A percentile compares a stretch with the other conserved stretches of the same genome.
phyloP scores from a whole-genome alignment of 2,113 vertebrate species.

The Vulpes vulpes region DNA sequence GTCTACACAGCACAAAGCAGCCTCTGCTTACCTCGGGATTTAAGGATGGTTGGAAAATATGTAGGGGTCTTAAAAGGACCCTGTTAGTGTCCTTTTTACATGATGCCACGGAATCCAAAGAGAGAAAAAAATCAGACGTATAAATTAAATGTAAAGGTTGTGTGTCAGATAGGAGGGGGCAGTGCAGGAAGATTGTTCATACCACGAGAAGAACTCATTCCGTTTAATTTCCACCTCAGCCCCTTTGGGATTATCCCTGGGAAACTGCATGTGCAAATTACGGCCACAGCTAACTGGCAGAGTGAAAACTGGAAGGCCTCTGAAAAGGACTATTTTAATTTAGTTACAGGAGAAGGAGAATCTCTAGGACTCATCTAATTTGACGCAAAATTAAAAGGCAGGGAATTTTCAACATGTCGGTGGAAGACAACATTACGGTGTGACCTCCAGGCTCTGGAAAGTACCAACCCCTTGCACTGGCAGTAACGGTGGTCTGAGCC shows the following conservation, averaged over 20 bases:
- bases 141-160: not conserved
- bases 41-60: not conserved
- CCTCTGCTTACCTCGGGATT: not conserved
- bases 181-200: not conserved
- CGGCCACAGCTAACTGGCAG: not conserved
- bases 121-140: not conserved
- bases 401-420: not conserved
- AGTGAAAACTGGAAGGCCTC: not conserved
- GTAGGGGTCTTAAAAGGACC: not conserved
- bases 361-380: not conserved
- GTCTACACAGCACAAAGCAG: not conserved
- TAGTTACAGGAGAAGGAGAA: not conserved
- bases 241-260: not conserved
- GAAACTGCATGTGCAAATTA: not conserved
- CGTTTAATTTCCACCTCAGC: not conserved
- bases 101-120: not conserved
- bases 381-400: not conserved
- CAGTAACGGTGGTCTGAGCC: no score
- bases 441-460: not conserved
- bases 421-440: not conserved
- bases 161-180: not conserved
- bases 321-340: not conserved
- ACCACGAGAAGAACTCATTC: not conserved
- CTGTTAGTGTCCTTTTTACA: not conserved
- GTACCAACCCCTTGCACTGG: not conserved